phyloP scores from a whole-genome alignment of 1,140 invertebrate species.

The Vanessa tameamea region DNA sequence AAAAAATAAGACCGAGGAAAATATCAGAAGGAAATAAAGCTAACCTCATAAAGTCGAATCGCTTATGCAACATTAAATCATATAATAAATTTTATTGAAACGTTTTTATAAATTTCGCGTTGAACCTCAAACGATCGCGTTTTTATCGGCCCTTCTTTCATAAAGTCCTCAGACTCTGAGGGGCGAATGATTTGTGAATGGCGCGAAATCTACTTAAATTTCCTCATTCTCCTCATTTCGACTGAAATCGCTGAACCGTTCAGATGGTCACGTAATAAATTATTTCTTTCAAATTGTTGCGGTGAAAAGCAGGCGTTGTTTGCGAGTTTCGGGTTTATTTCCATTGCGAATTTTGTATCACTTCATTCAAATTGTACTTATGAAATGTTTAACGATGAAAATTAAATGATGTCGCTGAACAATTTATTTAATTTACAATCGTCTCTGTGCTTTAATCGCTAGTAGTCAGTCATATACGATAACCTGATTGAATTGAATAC shows the following conservation, averaged over 20 bases:
- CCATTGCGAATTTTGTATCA: not conserved
- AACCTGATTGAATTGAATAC: too few species aligned
- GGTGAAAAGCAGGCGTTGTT: constrained; percentile 29
- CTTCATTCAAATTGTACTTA: not conserved
- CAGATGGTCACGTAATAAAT: constrained; percentile 43
- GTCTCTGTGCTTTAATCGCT: too few species aligned
- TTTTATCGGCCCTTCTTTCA: constrained; percentile 44
- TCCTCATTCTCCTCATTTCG: constrained; percentile 37
- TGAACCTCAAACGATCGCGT: constrained; percentile 35
- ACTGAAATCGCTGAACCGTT: constrained; percentile 33
- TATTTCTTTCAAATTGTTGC: constrained; percentile 37
- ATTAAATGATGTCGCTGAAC: not conserved
- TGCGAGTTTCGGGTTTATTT: constrained; percentile 6
- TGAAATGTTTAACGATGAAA: not conserved
- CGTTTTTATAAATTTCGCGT: constrained; percentile 21
- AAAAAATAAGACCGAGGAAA: not conserved
- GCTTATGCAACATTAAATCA: constrained; percentile 9
- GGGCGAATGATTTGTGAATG: constrained; percentile 43
- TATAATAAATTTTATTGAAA: constrained; percentile 12
- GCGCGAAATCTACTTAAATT: constrained; percentile 43
- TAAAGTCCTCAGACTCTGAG: constrained; percentile 34
- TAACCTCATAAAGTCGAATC: not conserved
- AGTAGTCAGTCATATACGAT: too few species aligned
- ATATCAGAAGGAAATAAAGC: not conserved
- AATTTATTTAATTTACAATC: too few species aligned